These are phyloP conservation scores for Pica pica DNA, from an alignment of 2,113 vertebrate genomes.

Conservation along the genomic window DNA sequence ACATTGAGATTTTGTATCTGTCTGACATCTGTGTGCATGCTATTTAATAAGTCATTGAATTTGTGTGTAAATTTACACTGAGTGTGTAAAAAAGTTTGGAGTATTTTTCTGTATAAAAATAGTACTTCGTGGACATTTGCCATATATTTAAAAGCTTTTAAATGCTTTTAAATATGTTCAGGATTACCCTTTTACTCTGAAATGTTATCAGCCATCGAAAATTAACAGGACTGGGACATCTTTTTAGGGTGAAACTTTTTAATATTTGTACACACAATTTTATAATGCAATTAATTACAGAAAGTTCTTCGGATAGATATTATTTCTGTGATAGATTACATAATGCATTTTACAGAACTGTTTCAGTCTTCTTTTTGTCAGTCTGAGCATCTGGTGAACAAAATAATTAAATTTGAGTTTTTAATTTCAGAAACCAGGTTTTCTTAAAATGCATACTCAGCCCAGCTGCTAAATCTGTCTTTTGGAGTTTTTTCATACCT, in stretches of 20 bases:
- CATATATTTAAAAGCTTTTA: not conserved
- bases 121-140: not conserved
- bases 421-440: conserved; percentile 30
- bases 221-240: not conserved
- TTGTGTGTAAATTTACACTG: not conserved
- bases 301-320: not conserved
- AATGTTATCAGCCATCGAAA: not conserved
- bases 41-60: not conserved
- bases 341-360: not conserved
- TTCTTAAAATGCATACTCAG: not conserved
- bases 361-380: conserved; percentile 15
- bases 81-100: not conserved
- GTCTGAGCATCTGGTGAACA: conserved; percentile 46
- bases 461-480: not conserved
- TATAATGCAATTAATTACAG: not conserved
- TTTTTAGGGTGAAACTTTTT: not conserved
- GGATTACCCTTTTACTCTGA: not conserved
- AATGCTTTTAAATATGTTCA: not conserved
- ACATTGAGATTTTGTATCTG: not conserved
- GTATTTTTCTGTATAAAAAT: not conserved
- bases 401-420: conserved; percentile 19
- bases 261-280: not conserved
- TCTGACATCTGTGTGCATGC: not conserved
- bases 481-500: not conserved
- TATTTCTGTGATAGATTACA: not conserved